A percentile compares a stretch with the other conserved stretches of the same genome.
Conservation (phyloP, 2,113 vertebrate species). For the Chionomys nivalis region DNA sequence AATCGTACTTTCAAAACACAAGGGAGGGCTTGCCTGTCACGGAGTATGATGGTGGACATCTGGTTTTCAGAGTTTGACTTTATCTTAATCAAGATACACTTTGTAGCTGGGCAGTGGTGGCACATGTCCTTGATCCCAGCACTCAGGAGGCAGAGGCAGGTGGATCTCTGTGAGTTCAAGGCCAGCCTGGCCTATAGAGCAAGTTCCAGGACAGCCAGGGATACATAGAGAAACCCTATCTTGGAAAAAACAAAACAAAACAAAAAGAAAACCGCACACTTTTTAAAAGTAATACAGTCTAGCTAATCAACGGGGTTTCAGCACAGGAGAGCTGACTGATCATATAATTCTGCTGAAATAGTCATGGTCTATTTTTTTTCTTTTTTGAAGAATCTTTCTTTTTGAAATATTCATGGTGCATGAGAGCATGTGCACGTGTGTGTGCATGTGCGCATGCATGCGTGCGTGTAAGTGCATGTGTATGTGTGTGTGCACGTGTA, state of each 20-base stretch:
- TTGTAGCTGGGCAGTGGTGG: neutral
- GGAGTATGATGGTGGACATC: neutral
- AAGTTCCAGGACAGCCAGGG: neutral
- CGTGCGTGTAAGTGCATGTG: neutral
- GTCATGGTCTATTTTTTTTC: neutral
- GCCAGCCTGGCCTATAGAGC: neutral
- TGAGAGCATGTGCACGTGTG: neutral
- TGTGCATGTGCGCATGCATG: neutral
- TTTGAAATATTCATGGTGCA: neutral
- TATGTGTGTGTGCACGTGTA: too few species aligned
- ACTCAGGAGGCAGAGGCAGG: neutral
- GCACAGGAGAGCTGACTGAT: conserved; percentile 35
- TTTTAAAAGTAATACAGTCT: neutral
- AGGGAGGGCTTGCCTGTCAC: neutral
- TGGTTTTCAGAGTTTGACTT: neutral
- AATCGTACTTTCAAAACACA: neutral
- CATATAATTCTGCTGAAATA: neutral
- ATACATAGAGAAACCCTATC: neutral
- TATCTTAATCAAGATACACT: neutral
- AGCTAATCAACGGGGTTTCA: neutral
- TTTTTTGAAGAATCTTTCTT: neutral
- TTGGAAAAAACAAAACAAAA: neutral
- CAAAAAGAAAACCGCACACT: neutral
- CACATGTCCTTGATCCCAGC: neutral
- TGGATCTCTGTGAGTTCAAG: neutral